Evolutionary conservation across 2,797 vertebrate genomes (phyloP), one percentile per base, ranked within the genome.

Genomic region (Thripadectes ignobilis): DNA sequence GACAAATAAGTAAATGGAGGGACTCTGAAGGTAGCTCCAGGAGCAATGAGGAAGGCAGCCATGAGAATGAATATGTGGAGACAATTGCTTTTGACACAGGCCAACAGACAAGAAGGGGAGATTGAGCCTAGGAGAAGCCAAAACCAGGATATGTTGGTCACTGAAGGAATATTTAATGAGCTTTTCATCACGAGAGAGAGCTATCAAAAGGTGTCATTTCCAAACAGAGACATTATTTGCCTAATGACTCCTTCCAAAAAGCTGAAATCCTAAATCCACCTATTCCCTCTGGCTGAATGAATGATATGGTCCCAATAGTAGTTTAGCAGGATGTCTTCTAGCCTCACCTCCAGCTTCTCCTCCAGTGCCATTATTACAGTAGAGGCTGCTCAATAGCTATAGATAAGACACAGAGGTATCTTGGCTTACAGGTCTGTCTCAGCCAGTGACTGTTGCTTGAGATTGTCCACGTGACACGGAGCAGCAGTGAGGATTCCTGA

Each of bases 391-490:
- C 48, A 57, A 36, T 8, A 38, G 17, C 20, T 49, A 11, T 7
- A 62, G 18, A 1, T 15, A 34, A 30, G 32, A 78, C 78, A 19
- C 7, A 34, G 52, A 69, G 14, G 21, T 38, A 5, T 45, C 77
- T 45, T 43, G 9, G 7, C 24, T 68, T 63, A 21, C 26, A 22
- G 14, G 18, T 34, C 21, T 72, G 22, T 75, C 39, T 75, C 39
- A 52, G 43, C 3, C 32, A 54, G 7, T 45, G 41, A 30, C 19
- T 32, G 17, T 22, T 15, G 10, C 8, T 6, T 52, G 65, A 30
- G 7, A 2, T 16, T 76, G 14, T 24, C n/a, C 38, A 32, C n/a
- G 19, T 73, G 36, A 39, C 27, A 63, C 0, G 0, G 30, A 51
- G 27, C 14, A 78, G 20, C 49, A 34, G 8, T 26, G 29, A 59